Evolutionary conservation across 2,888 invertebrate genomes (phyloP), one percentile per base, ranked within the genome.

Genomic region (Drosophila cracens): DNA sequence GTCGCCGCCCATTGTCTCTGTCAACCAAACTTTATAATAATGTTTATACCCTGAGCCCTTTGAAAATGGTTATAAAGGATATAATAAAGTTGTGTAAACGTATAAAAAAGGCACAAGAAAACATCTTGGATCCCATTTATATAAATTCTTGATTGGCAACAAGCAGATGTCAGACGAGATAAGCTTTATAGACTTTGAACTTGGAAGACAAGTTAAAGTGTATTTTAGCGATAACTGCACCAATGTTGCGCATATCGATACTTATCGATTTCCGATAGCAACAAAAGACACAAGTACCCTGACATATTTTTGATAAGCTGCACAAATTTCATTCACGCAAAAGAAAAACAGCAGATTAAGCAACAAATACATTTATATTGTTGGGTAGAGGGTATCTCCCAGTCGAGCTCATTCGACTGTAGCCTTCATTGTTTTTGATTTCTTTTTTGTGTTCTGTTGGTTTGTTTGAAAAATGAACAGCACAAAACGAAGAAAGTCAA

Each of bases 11-110:
- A 64, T 81, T 81, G 70, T 78, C 61, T 76, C 18, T 49, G 43
- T 52, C 52, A 59, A 63, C 78, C 74, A 78, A 79, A 81, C 64
- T 77, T 81, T 68, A 43, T 70, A 58, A 73, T 66, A 81, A 73
- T 69, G 65, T 59, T 53, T 11, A 63, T 21, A 16, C 46, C 40
- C 46, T 46, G 21, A 25, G 46, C 16, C 25, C 27, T 27, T 25
- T 46, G 8, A 16, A 25, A 25, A 8, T 25, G 16, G 25, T 8
- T 46, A 25, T 4, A 25, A 46, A 27, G 2, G 46, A 2, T 25
- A 25, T 25, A 25, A 46, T 7, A 0, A 46, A 27, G 46, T 4
- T 25, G 46, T 16, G 2, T 2, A 16, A 16, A 25, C 25, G 2
- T 25, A 25, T 46, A 2, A 8, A 46, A 21, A 13, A 13, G 13